A percentile compares a stretch with the other conserved stretches of the same genome.
Conservation (phyloP, 2,888 invertebrate species). For the Philaethria dido region DNA sequence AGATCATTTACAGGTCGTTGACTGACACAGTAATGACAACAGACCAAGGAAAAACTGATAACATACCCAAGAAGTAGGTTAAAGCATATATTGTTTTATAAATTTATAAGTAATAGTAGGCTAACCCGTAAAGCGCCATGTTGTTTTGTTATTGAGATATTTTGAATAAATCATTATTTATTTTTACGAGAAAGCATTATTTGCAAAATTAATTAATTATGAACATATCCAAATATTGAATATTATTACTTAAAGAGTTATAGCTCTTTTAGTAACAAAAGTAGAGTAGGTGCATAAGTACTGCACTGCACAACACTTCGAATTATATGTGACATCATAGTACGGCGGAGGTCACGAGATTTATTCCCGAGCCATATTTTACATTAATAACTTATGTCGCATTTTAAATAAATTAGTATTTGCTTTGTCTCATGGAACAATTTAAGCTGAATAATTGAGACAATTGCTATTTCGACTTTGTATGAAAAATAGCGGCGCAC, state of each 20-base stretch:
- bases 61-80: neutral
- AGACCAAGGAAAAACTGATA: neutral
- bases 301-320: neutral
- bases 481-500: too few species aligned
- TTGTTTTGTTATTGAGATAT: neutral
- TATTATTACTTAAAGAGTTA: too few species aligned
- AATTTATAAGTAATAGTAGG: neutral
- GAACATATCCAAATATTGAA: too few species aligned
- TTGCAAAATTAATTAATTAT: too few species aligned
- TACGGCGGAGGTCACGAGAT: neutral
- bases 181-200: neutral
- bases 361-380: neutral
- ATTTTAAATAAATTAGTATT: neutral
- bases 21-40: neutral
- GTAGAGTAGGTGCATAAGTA: neutral
- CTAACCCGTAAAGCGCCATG: neutral
- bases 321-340: neutral
- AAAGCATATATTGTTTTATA: neutral
- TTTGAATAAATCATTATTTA: neutral
- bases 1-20: constrained; percentile 2
- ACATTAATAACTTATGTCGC: neutral
- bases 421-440: neutral
- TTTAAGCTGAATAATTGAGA: too few species aligned
- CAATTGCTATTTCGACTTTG: too few species aligned
- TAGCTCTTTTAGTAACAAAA: too few species aligned